Percentiles rank a stretch among this genome's conserved stretches.
phyloP scores from a whole-genome alignment of 2,113 vertebrate species.

The Upupa epops region DNA sequence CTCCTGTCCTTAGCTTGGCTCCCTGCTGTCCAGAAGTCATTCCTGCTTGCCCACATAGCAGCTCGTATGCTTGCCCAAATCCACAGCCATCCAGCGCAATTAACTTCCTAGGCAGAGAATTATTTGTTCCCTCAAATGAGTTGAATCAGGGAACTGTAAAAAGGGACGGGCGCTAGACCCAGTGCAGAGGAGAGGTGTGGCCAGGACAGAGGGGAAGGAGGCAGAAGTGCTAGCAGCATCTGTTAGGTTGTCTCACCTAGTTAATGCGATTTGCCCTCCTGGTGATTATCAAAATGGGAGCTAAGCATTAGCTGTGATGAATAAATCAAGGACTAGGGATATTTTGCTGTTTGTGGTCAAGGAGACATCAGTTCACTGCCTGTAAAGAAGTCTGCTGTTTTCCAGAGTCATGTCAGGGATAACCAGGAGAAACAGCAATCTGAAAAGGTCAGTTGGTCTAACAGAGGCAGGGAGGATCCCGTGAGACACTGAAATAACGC shows the following conservation, averaged over 20 bases:
- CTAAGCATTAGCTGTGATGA: neutral
- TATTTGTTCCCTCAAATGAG: neutral
- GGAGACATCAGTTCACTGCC: neutral
- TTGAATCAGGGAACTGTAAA: neutral
- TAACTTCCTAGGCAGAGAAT: neutral
- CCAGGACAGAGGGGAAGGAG: neutral
- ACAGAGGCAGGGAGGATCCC: neutral
- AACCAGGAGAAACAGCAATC: slow-evolving; percentile 40
- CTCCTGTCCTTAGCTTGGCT: neutral
- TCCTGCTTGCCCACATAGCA: neutral
- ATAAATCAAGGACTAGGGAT: neutral
- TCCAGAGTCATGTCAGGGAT: neutral
- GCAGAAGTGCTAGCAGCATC: neutral
- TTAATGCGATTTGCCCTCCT: neutral
- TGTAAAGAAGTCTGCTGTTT: neutral
- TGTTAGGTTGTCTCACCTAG: neutral
- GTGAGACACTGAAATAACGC: slow-evolving; percentile 25
- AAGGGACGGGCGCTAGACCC: neutral
- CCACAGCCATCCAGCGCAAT: neutral
- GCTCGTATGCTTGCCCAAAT: neutral
- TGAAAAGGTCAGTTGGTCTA: slow-evolving; percentile 37
- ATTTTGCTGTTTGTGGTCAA: slow-evolving; percentile 1
- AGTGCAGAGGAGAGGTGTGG: neutral
- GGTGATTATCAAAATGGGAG: neutral
- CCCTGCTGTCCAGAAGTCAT: too few relatives aligned